Conservation (phyloP, 2,797 vertebrate genomes). For the Erithacus rubecula region DNA sequence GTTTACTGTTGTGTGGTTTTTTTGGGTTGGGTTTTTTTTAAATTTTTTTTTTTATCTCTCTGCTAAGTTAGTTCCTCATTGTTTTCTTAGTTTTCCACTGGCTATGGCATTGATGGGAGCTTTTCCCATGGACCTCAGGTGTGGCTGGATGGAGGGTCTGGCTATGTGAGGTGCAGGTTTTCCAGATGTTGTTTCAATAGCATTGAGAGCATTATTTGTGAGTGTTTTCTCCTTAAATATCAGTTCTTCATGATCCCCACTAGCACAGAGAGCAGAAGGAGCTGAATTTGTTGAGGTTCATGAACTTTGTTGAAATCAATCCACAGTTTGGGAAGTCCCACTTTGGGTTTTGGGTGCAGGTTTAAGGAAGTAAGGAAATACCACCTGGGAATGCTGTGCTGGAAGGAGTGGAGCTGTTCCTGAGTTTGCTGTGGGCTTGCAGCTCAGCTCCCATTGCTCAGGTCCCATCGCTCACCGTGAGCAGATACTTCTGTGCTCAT, state of each 20-base stretch:
- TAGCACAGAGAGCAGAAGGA: not conserved
- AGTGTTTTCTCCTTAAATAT: not conserved
- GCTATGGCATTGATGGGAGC: not conserved
- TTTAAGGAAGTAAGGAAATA: not conserved
- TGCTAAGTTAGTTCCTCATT: not conserved
- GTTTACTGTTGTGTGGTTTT: not conserved
- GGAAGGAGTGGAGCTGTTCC: not conserved
- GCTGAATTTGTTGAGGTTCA: not conserved
- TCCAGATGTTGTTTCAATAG: not conserved
- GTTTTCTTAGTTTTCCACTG: not conserved
- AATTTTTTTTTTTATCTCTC: not conserved
- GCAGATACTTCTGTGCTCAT: not conserved
- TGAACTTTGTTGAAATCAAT: not conserved
- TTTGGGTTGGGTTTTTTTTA: too few species aligned
- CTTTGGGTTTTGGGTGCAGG: not conserved
- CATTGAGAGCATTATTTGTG: not conserved
- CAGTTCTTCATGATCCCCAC: fast-evolving
- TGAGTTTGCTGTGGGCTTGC: not conserved
- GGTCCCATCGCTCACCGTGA: not conserved
- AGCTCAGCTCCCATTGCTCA: not conserved
- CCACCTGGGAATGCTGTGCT: not conserved
- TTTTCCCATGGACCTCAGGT: not conserved
- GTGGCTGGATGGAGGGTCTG: not conserved
- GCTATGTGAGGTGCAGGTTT: not conserved
- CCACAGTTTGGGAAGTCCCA: not conserved